Evolutionary conservation across 2,113 vertebrate species (phyloP), one percentile per base, ranked within the genome.

Genomic region (Dolichotis patagonum): DNA sequence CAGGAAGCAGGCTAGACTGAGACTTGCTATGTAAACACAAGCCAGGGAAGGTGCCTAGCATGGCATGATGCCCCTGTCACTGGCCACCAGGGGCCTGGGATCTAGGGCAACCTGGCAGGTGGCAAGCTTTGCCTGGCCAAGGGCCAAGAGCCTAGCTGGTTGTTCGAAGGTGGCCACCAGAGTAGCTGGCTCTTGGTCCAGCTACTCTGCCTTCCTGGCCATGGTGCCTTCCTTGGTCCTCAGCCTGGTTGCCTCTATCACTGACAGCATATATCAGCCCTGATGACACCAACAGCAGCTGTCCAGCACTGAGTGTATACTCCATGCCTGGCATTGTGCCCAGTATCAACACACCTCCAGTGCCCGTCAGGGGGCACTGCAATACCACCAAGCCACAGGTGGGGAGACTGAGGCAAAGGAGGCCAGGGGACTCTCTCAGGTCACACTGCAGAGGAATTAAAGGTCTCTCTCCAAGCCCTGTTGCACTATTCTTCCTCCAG

Each of bases 21-120:
- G 95, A 90, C 95, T 82, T 54, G 80, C 60, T 95, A 56, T 96
- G 95, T 98, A 97, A 97, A 97, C 7, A 98, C 26, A 1, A 83
- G 88, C 96, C 19, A 28, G 82, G 91, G 97, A 95, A 60, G 93
- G 91, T 87, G 93, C 91, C 56, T 19, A 20, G 41, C 7, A 1
- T 91, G 94, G 94, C 2, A 0, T 13, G 43, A 77, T 67, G 94
- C n/a, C 49, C 65, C 77, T 0, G 19, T 92, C 0, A 35, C 85
- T 0, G 8, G 8, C 91, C 88, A 13, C 92, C 73, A 4, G 69
- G 81, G 12, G 63, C 28, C n/a, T 0, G 52, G 75, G 92, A 87
- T 56, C 85, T 16, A 5, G 13, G 84, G 43, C 49, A 87, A 85
- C 88, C 85, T 94, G 96, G 91, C 91, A 78, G 93, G 95, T 91